phyloP scores from a whole-genome alignment of 2,113 vertebrate genomes.

The Corythaixoides concolor region DNA sequence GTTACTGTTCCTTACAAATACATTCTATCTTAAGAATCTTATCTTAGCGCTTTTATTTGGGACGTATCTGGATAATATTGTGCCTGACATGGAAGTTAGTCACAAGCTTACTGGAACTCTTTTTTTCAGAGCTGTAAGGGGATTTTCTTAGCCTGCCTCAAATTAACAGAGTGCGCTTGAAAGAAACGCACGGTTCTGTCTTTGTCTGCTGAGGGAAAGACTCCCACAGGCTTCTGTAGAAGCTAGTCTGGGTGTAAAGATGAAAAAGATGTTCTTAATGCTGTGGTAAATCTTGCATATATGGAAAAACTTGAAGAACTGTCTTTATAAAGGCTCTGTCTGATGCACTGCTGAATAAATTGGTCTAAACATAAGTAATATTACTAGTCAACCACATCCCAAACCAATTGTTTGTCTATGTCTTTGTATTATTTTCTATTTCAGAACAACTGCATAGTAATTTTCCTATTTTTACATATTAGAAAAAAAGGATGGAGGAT shows the following conservation, averaged over 20 bases:
- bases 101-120: not conserved
- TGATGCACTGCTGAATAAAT: constrained; percentile 1
- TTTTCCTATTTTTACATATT: not conserved
- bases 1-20: not conserved
- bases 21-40: not conserved
- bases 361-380: constrained; percentile 3
- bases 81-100: not conserved
- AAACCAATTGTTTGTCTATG: not conserved
- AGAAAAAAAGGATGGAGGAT: not conserved
- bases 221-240: not conserved
- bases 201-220: constrained; percentile 2
- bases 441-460: not conserved
- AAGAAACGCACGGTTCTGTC: not conserved
- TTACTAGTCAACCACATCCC: not conserved
- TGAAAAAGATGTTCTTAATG: not conserved
- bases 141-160: constrained; percentile 44
- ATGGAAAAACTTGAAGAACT: not conserved
- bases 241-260: not conserved
- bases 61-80: not conserved
- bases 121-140: not conserved
- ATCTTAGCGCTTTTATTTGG: constrained; percentile 7
- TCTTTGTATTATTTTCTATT: not conserved
- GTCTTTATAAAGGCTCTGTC: not conserved
- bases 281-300: not conserved
- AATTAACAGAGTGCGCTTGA: not conserved